These are phyloP conservation scores for Melipona bicolor DNA, from an alignment of 2,888 invertebrate species.

Conservation along the genomic window DNA sequence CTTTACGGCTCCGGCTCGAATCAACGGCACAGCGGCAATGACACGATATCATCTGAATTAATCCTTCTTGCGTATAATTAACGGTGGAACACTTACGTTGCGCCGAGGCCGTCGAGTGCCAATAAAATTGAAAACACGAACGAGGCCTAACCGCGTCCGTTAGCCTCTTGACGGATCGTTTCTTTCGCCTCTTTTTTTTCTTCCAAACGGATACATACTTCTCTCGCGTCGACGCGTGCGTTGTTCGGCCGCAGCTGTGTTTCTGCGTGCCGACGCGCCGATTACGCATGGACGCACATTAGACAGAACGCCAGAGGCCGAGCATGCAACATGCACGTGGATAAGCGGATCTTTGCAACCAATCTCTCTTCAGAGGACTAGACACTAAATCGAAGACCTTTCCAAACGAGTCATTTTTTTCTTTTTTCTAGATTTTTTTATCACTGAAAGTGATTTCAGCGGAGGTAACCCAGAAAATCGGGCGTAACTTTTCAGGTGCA, in stretches of 20 bases:
- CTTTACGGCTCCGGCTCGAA: conserved; percentile 20
- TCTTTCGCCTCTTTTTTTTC: neutral
- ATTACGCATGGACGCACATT: conserved; percentile 39
- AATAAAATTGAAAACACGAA: conserved; percentile 38
- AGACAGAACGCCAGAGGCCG: conserved; percentile 22
- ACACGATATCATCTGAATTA: conserved; percentile 53
- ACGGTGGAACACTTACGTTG: conserved; percentile 22
- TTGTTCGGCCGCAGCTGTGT: conserved; percentile 25
- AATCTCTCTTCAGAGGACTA: neutral
- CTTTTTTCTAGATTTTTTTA: no score
- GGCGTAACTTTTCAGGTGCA: no score
- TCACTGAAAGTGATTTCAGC: no score
- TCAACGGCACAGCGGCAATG: neutral
- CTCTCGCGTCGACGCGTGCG: neutral
- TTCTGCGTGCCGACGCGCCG: neutral
- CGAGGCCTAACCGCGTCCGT: neutral
- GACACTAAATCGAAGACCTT: neutral
- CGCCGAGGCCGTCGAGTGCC: conserved; percentile 27
- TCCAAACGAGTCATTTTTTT: neutral
- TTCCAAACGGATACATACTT: conserved; percentile 2
- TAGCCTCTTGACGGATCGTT: neutral
- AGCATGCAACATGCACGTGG: conserved; percentile 35
- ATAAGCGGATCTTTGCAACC: conserved; percentile 49
- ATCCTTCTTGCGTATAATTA: conserved; percentile 50
- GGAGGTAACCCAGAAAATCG: no score